Evolutionary conservation across 2,797 vertebrate genomes (phyloP).

Genomic region (Silurus lanzhouensis): DNA sequence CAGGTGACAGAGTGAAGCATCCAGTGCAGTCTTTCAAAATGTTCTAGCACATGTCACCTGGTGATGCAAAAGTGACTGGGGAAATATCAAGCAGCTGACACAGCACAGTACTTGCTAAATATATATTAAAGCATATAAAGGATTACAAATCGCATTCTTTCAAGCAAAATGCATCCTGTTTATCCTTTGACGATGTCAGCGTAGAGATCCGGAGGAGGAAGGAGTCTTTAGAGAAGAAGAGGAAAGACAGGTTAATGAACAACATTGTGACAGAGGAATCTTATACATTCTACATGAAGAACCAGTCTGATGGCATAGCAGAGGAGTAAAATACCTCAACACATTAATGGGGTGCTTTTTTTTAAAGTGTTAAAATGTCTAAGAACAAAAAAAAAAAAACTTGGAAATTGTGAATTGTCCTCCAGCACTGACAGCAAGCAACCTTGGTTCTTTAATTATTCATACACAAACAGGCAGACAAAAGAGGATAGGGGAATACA

Average conservation of each 20-base stretch:
- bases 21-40: neutral
- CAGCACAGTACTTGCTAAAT: neutral
- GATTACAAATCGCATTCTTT: neutral
- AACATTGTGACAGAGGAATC: conserved; percentile 9
- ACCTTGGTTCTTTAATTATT: conserved; percentile 25
- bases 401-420: conserved; percentile 61
- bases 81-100: neutral
- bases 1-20: neutral
- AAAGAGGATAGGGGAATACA: neutral
- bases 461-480: neutral
- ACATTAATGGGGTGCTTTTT: conserved; percentile 4
- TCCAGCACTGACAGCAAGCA: conserved; percentile 16
- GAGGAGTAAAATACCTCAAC: conserved; percentile 16
- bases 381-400: conserved; percentile 10
- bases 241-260: conserved; percentile 17
- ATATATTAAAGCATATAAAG: neutral
- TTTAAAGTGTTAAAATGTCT: conserved; percentile 23
- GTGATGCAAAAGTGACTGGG: neutral
- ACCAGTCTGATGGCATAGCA: conserved; percentile 47
- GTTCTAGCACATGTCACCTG: neutral
- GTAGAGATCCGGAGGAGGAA: conserved; percentile 77
- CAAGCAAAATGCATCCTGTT: conserved; percentile 16
- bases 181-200: conserved; percentile 62
- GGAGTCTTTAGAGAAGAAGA: conserved; percentile 50
- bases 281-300: conserved; percentile 28